Evolutionary conservation across 2,888 invertebrate genomes (phyloP), one percentile per base, ranked within the genome.

Genomic region (Hydraecia micacea): DNA sequence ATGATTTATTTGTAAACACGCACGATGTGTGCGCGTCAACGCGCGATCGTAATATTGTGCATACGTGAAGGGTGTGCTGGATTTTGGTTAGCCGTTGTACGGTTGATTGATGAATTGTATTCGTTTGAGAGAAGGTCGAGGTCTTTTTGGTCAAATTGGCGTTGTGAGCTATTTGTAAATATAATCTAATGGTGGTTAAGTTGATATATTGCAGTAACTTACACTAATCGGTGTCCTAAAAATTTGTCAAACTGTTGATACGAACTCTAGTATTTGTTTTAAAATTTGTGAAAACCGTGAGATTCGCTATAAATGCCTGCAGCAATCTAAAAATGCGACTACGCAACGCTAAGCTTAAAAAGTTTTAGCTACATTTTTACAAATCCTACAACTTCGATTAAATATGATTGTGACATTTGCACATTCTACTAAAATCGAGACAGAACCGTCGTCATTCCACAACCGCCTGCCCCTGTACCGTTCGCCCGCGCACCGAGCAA

Each of bases 1-100:
- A 96, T 96, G 96, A 96, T 96, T 95, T 96, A 96, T 96, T 96
- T 96, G 96, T 96, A 96, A 96, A 96, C 96, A 96, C 90, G 92
- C 91, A 89, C 90, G 91, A 89, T 91, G 92, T 83, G 92, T 90
- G 91, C 91, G 90, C 94, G 95, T 95, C 96, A 95, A 92, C 95
- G 95, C 89, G 79, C 89, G 88, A 86, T 87, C 89, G 94, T 93
- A 93, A 95, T 95, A 95, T 92, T 91, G 90, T 80, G 86, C 75
- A 92, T 87, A 91, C 90, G 90, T 84, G 70, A 77, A 88, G 79
- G 86, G 67, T 58, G 67, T 32, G 76, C 49, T 83, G 87, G 86
- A 86, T 68, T 71, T 67, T 84, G 7, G 15, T 72, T 28, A 39
- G 15, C 9, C 25, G 21, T n/a, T 67, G 28, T 28, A 2, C 58